A percentile compares a stretch with the other conserved stretches of the same genome.
phyloP scores from a whole-genome alignment of 2,113 vertebrate genomes.

The Istiophorus platypterus region DNA sequence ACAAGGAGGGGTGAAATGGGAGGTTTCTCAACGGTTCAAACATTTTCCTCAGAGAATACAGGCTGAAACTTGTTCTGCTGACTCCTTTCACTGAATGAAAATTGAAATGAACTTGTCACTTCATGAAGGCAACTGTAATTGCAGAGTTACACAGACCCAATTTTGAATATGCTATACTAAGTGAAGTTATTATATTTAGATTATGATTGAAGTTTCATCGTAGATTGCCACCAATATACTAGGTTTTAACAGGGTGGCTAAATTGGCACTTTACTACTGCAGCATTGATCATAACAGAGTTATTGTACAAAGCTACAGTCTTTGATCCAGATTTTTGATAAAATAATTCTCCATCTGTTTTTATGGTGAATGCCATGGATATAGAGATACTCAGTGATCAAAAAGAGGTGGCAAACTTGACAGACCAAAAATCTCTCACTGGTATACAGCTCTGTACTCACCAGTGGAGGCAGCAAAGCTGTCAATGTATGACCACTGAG shows the following conservation, averaged over 20 bases:
- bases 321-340: neutral
- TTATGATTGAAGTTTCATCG: neutral
- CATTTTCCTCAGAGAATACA: constrained; percentile 46
- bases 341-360: too few relatives aligned
- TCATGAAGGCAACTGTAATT: neutral
- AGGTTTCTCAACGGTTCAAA: constrained; percentile 58
- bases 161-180: neutral
- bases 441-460: neutral
- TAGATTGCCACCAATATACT: neutral
- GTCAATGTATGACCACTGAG: neutral
- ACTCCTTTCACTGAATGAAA: constrained; percentile 36
- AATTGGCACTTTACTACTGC: neutral
- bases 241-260: neutral
- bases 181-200: neutral
- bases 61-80: constrained; percentile 46
- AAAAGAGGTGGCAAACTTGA: neutral
- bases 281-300: neutral
- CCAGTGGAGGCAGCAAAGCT: neutral
- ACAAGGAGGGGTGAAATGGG: constrained; percentile 59
- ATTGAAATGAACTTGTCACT: constrained; percentile 4
- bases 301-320: neutral
- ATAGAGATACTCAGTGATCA: neutral
- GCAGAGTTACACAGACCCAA: neutral
- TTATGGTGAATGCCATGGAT: neutral
- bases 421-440: neutral